A percentile compares a stretch with the other conserved stretches of the same genome.
phyloP scores from a whole-genome alignment of 2,888 invertebrate genomes.

The Acleris laterana region DNA sequence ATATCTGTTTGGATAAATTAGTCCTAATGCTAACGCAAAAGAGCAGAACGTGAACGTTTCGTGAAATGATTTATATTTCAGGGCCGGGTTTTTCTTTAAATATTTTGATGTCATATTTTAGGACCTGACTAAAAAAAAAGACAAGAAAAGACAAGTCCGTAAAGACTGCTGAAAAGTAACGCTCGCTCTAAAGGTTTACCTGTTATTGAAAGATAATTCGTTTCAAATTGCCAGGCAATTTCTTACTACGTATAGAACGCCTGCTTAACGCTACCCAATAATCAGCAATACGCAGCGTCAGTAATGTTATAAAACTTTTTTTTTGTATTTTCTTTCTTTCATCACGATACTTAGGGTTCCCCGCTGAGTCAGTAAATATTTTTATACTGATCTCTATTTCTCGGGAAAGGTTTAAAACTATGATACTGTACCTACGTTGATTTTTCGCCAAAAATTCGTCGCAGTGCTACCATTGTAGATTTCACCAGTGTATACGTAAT shows the following conservation, averaged over 20 bases:
- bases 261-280: slow-evolving; percentile 1
- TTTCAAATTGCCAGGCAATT: slow-evolving; percentile 15
- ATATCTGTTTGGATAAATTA: slow-evolving; percentile 62
- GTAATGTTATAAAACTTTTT: slow-evolving; percentile 6
- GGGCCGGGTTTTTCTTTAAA: slow-evolving; percentile 30
- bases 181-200: not conserved
- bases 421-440: too few relatives aligned
- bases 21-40: slow-evolving; percentile 58
- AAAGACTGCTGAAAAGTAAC: slow-evolving; percentile 4
- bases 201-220: slow-evolving; percentile 13
- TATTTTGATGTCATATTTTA: slow-evolving; percentile 21
- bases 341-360: too few relatives aligned
- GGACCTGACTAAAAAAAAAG: not conserved
- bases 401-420: too few relatives aligned
- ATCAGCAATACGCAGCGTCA: slow-evolving; percentile 10
- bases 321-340: not conserved
- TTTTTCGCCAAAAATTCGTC: too few relatives aligned
- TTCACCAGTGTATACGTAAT: too few relatives aligned
- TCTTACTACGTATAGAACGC: slow-evolving; percentile 6
- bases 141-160: too few relatives aligned
- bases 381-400: too few relatives aligned
- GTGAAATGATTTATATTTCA: slow-evolving; percentile 57
- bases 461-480: too few relatives aligned
- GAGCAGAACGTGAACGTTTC: slow-evolving; percentile 62
- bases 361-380: too few relatives aligned